phyloP scores from a whole-genome alignment of 2,888 invertebrate species.

The Mimumesa dahlbomi region DNA sequence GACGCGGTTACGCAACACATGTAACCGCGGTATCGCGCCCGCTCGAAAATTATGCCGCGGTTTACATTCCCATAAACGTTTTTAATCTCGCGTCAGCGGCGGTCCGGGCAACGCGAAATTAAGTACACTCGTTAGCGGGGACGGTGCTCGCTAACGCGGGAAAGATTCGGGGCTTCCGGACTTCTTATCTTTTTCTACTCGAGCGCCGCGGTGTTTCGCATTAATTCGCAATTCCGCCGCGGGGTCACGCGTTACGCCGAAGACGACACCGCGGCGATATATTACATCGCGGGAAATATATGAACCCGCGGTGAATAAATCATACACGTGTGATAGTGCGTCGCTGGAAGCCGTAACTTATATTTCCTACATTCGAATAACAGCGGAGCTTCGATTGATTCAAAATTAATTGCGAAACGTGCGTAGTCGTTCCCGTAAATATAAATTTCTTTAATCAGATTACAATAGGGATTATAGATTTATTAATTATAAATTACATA shows the following conservation, averaged over 20 bases:
- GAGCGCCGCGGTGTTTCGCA: constrained; percentile 43
- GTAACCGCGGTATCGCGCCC: neutral
- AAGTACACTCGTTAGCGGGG: constrained; percentile 74
- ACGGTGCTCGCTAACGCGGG: constrained; percentile 71
- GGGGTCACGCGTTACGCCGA: constrained; percentile 27
- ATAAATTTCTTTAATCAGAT: too few species aligned
- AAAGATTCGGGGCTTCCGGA: constrained; percentile 64
- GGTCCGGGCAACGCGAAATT: constrained; percentile 68
- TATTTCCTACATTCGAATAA: neutral
- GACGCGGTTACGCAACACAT: too few species aligned
- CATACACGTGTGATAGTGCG: neutral
- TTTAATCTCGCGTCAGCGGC: constrained; percentile 73
- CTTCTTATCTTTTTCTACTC: constrained; percentile 61
- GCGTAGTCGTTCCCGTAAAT: too few species aligned
- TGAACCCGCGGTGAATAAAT: constrained; percentile 1
- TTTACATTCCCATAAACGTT: constrained; percentile 68
- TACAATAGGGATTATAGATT: too few species aligned
- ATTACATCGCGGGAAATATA: neutral
- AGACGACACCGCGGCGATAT: constrained; percentile 8
- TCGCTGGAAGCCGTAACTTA: neutral
- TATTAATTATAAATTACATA: too few species aligned
- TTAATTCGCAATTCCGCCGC: constrained; percentile 58
- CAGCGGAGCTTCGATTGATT: too few species aligned
- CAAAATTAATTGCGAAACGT: too few species aligned
- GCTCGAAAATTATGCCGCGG: constrained; percentile 57